Evolutionary conservation across 2,797 vertebrate genomes (phyloP).

Genomic region (Fundulus diaphanus): DNA sequence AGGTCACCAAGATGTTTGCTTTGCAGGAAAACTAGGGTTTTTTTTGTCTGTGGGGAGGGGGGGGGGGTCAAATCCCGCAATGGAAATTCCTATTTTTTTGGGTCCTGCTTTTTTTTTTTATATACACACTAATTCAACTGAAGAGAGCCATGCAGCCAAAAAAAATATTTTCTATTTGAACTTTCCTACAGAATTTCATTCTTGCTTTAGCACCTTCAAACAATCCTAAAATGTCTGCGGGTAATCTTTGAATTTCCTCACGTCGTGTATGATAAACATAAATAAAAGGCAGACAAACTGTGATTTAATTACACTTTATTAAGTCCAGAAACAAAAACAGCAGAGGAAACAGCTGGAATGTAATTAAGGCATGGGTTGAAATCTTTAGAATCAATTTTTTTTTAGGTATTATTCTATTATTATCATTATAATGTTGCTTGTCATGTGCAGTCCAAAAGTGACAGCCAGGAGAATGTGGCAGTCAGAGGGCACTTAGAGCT

Average conservation of each 20-base stretch:
- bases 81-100: background rate
- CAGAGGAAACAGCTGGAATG: constrained; percentile 26
- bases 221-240: background rate
- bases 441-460: background rate
- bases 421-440: background rate
- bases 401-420: constrained; percentile 1
- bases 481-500: constrained; percentile 21
- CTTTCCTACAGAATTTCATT: background rate
- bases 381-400: background rate
- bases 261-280: background rate
- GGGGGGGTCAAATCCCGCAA: background rate
- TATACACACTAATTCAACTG: background rate
- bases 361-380: background rate
- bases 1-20: background rate
- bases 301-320: constrained; percentile 59
- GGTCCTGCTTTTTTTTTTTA: background rate
- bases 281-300: constrained; percentile 39
- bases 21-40: background rate
- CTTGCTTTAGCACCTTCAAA: background rate
- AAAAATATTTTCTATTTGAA: too few relatives aligned
- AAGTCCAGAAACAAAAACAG: constrained; percentile 29
- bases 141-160: too few relatives aligned
- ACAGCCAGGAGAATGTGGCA: constrained; percentile 34
- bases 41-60: too few relatives aligned
- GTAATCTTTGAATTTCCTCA: too few relatives aligned